Evolutionary conservation across 2,113 vertebrate genomes (phyloP).

Genomic region (Oreochromis niloticus): DNA sequence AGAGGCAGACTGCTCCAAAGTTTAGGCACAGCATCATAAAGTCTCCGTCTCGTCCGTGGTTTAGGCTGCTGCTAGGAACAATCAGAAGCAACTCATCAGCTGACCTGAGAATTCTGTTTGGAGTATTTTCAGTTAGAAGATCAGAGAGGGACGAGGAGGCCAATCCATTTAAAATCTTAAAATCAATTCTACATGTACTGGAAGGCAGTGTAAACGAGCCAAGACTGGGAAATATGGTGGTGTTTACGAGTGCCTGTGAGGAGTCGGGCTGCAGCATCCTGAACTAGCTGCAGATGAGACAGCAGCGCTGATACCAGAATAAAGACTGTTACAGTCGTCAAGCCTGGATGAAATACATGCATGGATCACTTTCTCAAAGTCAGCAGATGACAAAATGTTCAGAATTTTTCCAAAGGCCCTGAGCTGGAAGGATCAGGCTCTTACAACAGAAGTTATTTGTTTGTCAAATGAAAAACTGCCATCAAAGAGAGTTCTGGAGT

Average conservation of each 20-base stretch:
- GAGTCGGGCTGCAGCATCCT: background rate
- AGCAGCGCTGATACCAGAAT: background rate
- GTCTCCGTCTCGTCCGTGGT: no score
- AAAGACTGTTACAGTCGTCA: background rate
- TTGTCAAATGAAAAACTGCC: background rate
- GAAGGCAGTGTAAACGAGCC: no score
- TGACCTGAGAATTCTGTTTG: no score
- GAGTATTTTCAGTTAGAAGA: no score
- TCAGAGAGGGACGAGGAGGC: no score
- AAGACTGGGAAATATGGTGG: no score
- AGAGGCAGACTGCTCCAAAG: no score
- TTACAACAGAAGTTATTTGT: background rate
- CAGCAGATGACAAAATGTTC: background rate
- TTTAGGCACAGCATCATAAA: no score
- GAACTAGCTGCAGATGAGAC: background rate
- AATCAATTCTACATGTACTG: no score
- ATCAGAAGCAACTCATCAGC: no score
- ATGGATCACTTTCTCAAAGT: background rate
- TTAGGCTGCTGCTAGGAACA: no score
- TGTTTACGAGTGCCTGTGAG: background rate
- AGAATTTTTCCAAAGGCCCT: background rate
- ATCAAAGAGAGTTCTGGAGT: background rate
- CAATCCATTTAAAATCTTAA: no score
- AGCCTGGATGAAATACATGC: background rate
- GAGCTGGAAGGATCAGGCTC: background rate